These are phyloP conservation scores for Cisticola juncidis DNA, from an alignment of 2,113 vertebrate species.

Conservation along the genomic window DNA sequence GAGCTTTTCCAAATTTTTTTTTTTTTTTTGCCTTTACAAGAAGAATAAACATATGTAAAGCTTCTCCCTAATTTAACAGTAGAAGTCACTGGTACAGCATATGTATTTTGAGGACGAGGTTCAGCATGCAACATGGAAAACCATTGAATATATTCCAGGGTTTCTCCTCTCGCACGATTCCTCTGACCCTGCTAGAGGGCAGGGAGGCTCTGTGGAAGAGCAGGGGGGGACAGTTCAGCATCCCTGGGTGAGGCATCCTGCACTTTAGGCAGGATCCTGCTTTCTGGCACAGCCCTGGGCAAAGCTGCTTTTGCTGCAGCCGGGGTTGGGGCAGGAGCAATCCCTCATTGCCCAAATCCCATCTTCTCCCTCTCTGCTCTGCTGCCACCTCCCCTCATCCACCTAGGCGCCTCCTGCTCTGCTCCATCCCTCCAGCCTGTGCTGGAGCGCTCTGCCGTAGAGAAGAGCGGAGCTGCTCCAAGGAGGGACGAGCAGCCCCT, in stretches of 20 bases:
- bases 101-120: not conserved
- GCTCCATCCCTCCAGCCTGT: not conserved
- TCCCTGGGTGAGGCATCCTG: not conserved
- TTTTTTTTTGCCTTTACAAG: not conserved
- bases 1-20: not conserved
- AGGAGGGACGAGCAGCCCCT: not conserved
- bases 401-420: not conserved
- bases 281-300: not conserved
- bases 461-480: rapidly evolving
- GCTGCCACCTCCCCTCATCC: rapidly evolving
- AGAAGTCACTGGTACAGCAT: not conserved
- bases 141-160: not conserved
- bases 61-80: not conserved
- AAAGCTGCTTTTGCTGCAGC: not conserved
- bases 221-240: rapidly evolving
- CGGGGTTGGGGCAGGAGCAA: not conserved
- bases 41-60: not conserved
- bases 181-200: not conserved
- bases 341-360: not conserved
- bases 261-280: not conserved
- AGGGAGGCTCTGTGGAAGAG: not conserved
- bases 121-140: not conserved
- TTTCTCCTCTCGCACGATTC: not conserved
- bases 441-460: not conserved
- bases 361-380: not conserved